Base-by-base conservation (phyloP, 2,113 vertebrate species). In the Equus przewalskii region DNA sequence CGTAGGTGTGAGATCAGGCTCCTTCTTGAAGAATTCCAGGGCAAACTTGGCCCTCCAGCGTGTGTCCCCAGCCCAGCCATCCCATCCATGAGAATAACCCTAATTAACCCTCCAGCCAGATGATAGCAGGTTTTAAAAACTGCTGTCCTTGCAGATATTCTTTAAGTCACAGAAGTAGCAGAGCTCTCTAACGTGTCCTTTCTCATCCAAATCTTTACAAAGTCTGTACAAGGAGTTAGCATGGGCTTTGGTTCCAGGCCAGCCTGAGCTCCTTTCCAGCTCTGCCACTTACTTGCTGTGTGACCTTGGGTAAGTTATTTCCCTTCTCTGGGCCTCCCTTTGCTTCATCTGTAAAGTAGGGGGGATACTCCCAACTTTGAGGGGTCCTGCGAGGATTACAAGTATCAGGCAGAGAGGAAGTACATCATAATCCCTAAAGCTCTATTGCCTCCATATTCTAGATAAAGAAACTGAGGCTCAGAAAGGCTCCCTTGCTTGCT, bases 391-490 rank as follows among this genome's bases (percentile, higher is more conserved):
- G 54, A 87, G n/a, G 51, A 30, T 67, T n/a, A 65, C 64, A 70
- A 64, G 51, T 24, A 36, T 56, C 75, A 76, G 70, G 28, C 67
- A 79, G 0, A 91, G 21, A 70, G 64, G 41, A 76, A 84, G 36
- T 13, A 82, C 11, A 7, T 24, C 49, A 46, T 12, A 87, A 73
- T 49, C 84, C 60, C 73, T 33, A 84, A 51, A 64, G 78, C 19
- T 73, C 62, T 70, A 44, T 14, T 28, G 14, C 4, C 22, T 60
- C 69, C 72, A 60, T 69, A 76, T 58, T 88, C 75, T 36, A 75
- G 58, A 92, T 73, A 65, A 95, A 95, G 90, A 95, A 69, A 75
- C 11, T 9, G 41, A 93, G 73, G 62, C 44, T 90, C 75, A 49
- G 84, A 60, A 94, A 65, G 46, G 56, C 15, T 60, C 28, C 73